These are phyloP conservation scores for Bos taurus DNA, from an alignment of 2,113 vertebrate species.

Conservation along the genomic window DNA sequence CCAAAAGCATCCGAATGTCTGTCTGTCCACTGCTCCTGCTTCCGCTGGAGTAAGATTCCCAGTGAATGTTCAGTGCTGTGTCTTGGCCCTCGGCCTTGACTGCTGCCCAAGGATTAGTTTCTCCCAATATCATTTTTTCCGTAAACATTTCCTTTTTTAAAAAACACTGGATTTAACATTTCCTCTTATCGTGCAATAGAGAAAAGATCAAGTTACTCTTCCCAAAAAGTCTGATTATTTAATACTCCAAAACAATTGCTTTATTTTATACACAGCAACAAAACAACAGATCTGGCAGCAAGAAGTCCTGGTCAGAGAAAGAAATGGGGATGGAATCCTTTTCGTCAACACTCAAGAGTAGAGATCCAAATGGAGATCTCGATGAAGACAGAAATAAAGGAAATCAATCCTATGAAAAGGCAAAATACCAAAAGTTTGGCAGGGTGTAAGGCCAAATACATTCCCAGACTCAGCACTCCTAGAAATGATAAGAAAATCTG, in stretches of 20 bases:
- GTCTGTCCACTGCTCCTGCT: neutral
- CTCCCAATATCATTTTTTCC: neutral
- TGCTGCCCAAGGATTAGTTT: neutral
- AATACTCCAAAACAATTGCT: neutral
- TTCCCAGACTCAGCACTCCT: neutral
- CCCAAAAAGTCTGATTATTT: neutral
- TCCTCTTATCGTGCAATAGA: neutral
- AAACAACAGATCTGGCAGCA: neutral
- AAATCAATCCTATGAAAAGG: neutral
- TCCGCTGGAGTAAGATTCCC: neutral
- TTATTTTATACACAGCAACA: neutral
- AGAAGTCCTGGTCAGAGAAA: neutral
- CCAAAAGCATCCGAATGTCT: rapidly evolving
- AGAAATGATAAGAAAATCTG: neutral
- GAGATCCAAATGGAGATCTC: neutral
- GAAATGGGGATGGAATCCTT: neutral
- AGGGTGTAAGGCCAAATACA: neutral
- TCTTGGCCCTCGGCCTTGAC: neutral
- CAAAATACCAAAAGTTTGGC: neutral
- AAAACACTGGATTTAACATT: neutral
- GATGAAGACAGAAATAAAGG: neutral
- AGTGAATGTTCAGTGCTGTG: rapidly evolving
- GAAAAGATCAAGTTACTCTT: neutral
- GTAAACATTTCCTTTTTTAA: neutral
- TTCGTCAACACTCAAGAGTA: neutral